These are phyloP conservation scores for Hormiphora californensis DNA, from an alignment of 37 sponge, comb jelly and placozoan species.

Conservation along the genomic window DNA sequence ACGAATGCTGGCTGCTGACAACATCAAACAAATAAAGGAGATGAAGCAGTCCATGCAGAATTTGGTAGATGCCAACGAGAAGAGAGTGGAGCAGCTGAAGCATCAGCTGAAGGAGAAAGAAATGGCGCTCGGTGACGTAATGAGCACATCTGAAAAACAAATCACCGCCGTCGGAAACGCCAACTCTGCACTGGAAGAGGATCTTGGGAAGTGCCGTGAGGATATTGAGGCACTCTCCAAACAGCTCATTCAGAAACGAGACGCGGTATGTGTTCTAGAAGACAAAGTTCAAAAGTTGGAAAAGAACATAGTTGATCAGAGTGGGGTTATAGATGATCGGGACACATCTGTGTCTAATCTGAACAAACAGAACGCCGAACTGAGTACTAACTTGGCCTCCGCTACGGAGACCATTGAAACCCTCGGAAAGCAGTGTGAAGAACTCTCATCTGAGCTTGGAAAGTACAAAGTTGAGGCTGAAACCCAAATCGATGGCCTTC, in stretches of 20 bases:
- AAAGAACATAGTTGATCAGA: neutral
- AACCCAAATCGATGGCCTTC: neutral
- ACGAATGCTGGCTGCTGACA: constrained; percentile 47
- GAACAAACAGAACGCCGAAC: neutral
- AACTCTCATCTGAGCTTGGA: neutral
- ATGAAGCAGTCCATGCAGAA: neutral
- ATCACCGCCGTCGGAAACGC: neutral
- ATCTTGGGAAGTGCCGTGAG: neutral
- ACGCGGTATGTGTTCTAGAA: neutral
- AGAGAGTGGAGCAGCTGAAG: neutral
- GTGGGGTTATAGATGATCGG: neutral
- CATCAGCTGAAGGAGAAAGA: constrained; percentile 14
- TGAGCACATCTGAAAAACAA: neutral
- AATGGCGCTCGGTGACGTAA: neutral
- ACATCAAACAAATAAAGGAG: constrained; percentile 35
- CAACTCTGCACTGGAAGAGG: neutral
- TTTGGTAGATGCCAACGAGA: neutral
- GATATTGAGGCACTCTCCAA: neutral
- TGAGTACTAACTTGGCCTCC: neutral
- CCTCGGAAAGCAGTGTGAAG: neutral
- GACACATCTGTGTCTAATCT: neutral
- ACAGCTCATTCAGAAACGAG: constrained; percentile 5
- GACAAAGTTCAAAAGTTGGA: neutral
- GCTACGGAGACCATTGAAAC: neutral
- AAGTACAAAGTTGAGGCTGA: constrained; percentile 22